These are phyloP conservation scores for Halictus ligatus DNA, from an alignment of 2,888 invertebrate species.

Conservation along the genomic window DNA sequence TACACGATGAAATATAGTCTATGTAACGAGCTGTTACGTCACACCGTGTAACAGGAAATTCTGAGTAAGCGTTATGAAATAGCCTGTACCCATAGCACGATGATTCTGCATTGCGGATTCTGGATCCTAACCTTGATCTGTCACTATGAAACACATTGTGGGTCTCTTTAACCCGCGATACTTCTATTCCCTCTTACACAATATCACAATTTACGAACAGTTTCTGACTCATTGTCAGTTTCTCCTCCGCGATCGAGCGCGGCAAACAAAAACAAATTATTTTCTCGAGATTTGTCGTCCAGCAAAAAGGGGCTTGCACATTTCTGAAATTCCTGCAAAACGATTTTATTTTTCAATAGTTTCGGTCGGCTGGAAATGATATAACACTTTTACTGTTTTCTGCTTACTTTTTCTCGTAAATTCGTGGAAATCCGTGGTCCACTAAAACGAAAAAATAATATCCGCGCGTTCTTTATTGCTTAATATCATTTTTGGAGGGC, in stretches of 20 bases:
- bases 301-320: background rate
- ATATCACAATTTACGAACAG: background rate
- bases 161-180: background rate
- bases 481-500: background rate
- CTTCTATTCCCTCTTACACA: background rate
- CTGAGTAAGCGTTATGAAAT: background rate
- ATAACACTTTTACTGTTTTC: background rate
- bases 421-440: too few relatives aligned
- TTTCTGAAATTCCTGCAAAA: background rate
- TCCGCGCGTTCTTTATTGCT: background rate
- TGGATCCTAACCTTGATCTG: conserved; percentile 18
- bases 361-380: background rate
- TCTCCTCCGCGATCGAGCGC: background rate
- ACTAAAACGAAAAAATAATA: background rate
- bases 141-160: conserved; percentile 2
- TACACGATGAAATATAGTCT: background rate
- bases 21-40: background rate
- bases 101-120: conserved; percentile 14
- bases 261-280: background rate
- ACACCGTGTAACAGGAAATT: background rate
- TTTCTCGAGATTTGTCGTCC: background rate
- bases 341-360: background rate
- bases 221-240: background rate
- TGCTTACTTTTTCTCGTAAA: too few relatives aligned
- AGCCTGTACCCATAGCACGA: background rate